Evolutionary conservation across 2,797 vertebrate species (phyloP), one percentile per base, ranked within the genome.

Genomic region (Silurus aristotelis): DNA sequence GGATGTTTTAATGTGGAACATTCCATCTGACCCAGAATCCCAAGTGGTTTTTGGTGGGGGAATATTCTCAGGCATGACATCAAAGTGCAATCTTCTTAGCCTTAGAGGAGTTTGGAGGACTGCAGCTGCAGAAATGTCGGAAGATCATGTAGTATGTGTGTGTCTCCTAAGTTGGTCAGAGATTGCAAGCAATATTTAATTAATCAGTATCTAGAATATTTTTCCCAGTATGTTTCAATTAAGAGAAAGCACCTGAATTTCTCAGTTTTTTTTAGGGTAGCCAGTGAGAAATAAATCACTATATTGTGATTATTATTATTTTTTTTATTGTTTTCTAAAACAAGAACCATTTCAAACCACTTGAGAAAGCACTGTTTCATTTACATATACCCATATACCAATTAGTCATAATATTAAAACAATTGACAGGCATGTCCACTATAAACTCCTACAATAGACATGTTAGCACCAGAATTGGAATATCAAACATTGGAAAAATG

Each of bases 51-150:
- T 81, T 43, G 86, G 86, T 87, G 80, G 86, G 87, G 87, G 83
- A 85, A 38, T 81, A 80, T 86, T 89, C 89, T 84, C 87, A 71
- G 88, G 79, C 84, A 85, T 82, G 87, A 91, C 89, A 60, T 78
- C 56, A 78, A 78, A 78, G 56, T 2, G 2, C 27, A 22, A 61
- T 77, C 56, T 60, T 78, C 10, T 78, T 60, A 60, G 75, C 27
- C 56, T 60, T 22, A 17, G 27, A 61, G 75, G 38, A 38, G 38
- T 38, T 27, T 20, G 56, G 75, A 60, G 75, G 9, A 60, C 27
- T 38, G 75, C 17, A 38, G 27, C 75, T 38, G 56, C 5, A 61
- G 56, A 19, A 31, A 4, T 43, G 9, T 17, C 19, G 56, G 5
- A 60, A 60, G 27, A 20, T 27, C 38, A 25, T 58, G 25, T 58